A percentile compares a stretch with the other conserved stretches of the same genome.
phyloP scores from a whole-genome alignment of 2,797 vertebrate genomes.

The Lepilemur septentrionalis region DNA sequence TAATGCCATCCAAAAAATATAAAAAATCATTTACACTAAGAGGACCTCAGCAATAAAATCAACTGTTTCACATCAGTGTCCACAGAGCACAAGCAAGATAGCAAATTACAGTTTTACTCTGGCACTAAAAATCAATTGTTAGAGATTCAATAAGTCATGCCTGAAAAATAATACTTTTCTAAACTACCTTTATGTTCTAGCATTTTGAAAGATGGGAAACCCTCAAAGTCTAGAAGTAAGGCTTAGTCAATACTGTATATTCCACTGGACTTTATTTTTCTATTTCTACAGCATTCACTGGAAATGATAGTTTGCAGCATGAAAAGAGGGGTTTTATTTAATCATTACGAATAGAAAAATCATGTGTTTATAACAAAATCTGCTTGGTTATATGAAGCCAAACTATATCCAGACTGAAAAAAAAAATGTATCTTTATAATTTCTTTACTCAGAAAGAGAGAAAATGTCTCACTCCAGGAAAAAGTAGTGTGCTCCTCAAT shows the following conservation, averaged over 20 bases:
- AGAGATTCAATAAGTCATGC: not conserved
- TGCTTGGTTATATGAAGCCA: slow-evolving; percentile 15
- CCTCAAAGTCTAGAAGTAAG: slow-evolving; percentile 18
- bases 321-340: slow-evolving; percentile 1
- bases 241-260: not conserved
- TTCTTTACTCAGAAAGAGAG: slow-evolving; percentile 48
- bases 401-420: not conserved
- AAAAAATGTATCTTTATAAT: slow-evolving; percentile 42
- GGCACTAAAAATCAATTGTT: not conserved
- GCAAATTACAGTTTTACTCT: not conserved
- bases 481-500: not conserved
- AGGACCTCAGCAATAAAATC: not conserved
- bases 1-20: not conserved
- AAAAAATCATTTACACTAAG: not conserved
- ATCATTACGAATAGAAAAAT: slow-evolving; percentile 52
- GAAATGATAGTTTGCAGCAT: not conserved
- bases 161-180: not conserved
- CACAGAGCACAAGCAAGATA: not conserved
- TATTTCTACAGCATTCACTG: not conserved
- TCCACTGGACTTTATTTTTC: not conserved
- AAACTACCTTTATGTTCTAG: slow-evolving; percentile 11
- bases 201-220: not conserved
- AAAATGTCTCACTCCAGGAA: slow-evolving; percentile 20
- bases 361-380: slow-evolving; percentile 31
- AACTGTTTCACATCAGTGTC: not conserved